Percentiles rank a stretch among this genome's conserved stretches.
These are phyloP conservation scores for Speoplatyrhinus poulsoni DNA, from an alignment of 2,113 vertebrate species.

Conservation along the genomic window DNA sequence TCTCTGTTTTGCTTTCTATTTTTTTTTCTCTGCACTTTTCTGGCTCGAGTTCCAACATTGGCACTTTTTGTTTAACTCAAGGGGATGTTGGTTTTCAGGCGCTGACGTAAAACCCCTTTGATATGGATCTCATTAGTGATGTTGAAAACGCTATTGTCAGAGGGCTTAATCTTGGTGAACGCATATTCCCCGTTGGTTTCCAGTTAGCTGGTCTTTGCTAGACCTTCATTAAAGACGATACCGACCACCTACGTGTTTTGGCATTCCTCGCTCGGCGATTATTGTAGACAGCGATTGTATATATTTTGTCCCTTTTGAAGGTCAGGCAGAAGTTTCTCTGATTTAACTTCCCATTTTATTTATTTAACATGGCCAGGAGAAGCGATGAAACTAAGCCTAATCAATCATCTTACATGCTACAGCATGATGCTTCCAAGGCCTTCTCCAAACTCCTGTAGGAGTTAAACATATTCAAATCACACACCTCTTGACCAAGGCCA, in stretches of 20 bases:
- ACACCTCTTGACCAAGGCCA: slow-evolving; percentile 55
- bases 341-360: background rate
- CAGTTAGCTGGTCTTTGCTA: slow-evolving; percentile 37
- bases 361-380: slow-evolving; percentile 19
- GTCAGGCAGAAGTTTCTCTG: slow-evolving; percentile 25
- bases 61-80: slow-evolving; percentile 51
- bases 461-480: slow-evolving; percentile 28
- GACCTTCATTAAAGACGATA: slow-evolving; percentile 37
- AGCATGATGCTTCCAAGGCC: slow-evolving; percentile 1
- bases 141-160: slow-evolving; percentile 44
- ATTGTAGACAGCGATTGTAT: slow-evolving; percentile 10
- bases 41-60: slow-evolving; percentile 30
- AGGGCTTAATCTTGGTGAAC: slow-evolving; percentile 45
- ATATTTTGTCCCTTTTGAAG: slow-evolving; percentile 28
- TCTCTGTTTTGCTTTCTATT: slow-evolving; percentile 2
- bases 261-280: slow-evolving; percentile 12
- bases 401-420: slow-evolving; percentile 13
- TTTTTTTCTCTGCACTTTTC: slow-evolving; percentile 6
- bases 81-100: slow-evolving; percentile 28
- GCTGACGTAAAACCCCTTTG: slow-evolving; percentile 43
- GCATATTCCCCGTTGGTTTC: slow-evolving; percentile 35
- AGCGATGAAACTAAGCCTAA: slow-evolving; percentile 4
- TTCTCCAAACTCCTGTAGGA: background rate
- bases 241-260: slow-evolving; percentile 18
- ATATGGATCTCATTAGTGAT: slow-evolving; percentile 51